Percentiles rank a stretch among this genome's conserved stretches.
Evolutionary conservation across 2,113 vertebrate genomes (phyloP).

Genomic region (Pongo pygmaeus): DNA sequence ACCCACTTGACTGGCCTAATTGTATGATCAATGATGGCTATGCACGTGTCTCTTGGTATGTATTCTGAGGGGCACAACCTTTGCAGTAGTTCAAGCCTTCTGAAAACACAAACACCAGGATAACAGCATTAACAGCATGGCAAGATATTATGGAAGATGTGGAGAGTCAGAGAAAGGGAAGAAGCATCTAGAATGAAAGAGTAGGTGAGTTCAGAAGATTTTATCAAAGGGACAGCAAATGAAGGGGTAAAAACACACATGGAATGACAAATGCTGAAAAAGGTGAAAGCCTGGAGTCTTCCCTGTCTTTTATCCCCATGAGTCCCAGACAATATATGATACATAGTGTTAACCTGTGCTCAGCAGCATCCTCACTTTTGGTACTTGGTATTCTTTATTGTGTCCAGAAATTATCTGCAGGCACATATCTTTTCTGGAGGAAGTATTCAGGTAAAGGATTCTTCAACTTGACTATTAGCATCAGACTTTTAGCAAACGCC

Average conservation of each 20-base stretch:
- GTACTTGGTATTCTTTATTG: neutral
- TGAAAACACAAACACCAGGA: neutral
- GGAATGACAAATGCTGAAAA: neutral
- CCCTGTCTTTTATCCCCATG: neutral
- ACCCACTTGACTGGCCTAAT: neutral
- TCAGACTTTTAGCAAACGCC: neutral
- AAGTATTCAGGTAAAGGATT: neutral
- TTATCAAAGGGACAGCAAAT: neutral
- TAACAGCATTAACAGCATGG: neutral
- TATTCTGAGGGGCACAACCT: neutral
- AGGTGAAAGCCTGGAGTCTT: neutral
- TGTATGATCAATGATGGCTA: neutral
- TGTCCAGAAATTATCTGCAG: neutral
- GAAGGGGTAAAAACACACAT: neutral
- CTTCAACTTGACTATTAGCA: neutral
- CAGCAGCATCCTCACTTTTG: neutral
- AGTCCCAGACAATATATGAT: neutral
- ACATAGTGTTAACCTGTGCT: neutral
- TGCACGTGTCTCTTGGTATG: neutral
- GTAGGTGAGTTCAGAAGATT: neutral
- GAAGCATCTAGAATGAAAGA: neutral
- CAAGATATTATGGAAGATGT: neutral
- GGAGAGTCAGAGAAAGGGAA: neutral
- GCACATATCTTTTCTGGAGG: neutral
- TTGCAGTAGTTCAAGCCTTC: neutral